phyloP scores from a whole-genome alignment of 2,888 invertebrate genomes.

The Drosophila antonietae region DNA sequence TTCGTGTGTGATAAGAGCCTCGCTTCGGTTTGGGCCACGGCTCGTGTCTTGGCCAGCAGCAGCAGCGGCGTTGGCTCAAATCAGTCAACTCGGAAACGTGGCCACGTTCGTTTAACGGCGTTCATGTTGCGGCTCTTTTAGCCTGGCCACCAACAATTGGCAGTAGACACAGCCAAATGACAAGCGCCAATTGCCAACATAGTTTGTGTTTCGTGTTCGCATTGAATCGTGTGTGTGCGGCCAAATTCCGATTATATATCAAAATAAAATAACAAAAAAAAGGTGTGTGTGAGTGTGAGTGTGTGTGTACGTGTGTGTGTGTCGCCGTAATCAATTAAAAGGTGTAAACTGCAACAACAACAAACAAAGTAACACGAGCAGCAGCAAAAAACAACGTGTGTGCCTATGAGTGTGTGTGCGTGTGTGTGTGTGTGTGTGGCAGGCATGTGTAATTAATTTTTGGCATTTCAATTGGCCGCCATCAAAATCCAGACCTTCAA shows the following conservation, averaged over 20 bases:
- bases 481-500: constrained; percentile 61
- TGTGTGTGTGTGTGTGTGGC: constrained; percentile 25
- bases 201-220: constrained; percentile 25
- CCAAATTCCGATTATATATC: constrained; percentile 17
- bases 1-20: constrained; percentile 61
- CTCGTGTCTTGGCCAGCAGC: constrained; percentile 56
- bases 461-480: constrained; percentile 70
- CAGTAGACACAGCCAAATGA: constrained; percentile 39
- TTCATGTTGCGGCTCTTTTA: constrained; percentile 64
- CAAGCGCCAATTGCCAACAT: constrained; percentile 42
- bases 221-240: constrained; percentile 26
- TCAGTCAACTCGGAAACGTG: constrained; percentile 85
- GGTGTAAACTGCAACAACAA: constrained; percentile 37
- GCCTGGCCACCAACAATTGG: constrained; percentile 56
- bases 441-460: constrained; percentile 70
- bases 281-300: constrained; percentile 2
- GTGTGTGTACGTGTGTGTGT: constrained; percentile 14
- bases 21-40: constrained; percentile 23
- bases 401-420: constrained; percentile 1
- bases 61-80: constrained; percentile 58
- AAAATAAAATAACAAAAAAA: constrained; percentile 36
- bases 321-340: constrained; percentile 33
- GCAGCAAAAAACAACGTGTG: constrained; percentile 14
- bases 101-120: constrained; percentile 81
- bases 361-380: constrained; percentile 20